Evolutionary conservation across 2,797 vertebrate species (phyloP).

Genomic region (Salarias fasciatus): DNA sequence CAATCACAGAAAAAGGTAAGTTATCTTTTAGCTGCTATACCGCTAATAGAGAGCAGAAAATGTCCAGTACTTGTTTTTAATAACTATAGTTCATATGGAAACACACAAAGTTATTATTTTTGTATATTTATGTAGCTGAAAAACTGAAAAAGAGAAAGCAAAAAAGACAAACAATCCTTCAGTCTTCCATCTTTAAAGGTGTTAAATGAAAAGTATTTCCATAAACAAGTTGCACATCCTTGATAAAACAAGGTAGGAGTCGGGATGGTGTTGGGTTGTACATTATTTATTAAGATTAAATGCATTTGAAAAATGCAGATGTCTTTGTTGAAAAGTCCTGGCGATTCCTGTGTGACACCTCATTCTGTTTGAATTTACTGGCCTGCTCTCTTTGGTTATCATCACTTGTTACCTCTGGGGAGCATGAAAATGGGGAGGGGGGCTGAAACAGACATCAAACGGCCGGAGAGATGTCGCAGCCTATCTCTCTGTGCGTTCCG

Average conservation of each 20-base stretch:
- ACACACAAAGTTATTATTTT: too few species aligned
- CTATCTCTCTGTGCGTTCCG: constrained; percentile 63
- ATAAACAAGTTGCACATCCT: not conserved
- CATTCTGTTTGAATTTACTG: constrained; percentile 29
- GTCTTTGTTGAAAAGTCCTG: constrained; percentile 22
- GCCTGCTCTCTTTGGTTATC: constrained; percentile 47
- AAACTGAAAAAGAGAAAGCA: too few species aligned
- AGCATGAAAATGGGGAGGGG: constrained; percentile 40
- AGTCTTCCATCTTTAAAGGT: not conserved
- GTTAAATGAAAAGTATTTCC: not conserved
- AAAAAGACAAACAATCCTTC: too few species aligned
- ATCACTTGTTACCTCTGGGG: constrained; percentile 40
- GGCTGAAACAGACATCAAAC: constrained; percentile 74
- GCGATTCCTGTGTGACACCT: constrained; percentile 18
- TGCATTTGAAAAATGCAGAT: constrained; percentile 8
- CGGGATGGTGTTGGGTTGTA: not conserved
- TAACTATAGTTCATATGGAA: not conserved
- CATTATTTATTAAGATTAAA: constrained; percentile 16
- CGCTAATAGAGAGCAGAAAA: too few species aligned
- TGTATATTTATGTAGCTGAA: too few species aligned
- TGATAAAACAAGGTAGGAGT: not conserved
- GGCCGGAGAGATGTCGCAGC: constrained; percentile 17
- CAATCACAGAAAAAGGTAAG: too few species aligned
- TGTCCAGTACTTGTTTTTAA: too few species aligned
- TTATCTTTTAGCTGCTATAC: too few species aligned